Conservation (phyloP, 1,140 invertebrate genomes). For the Cheumatopsyche charites region DNA sequence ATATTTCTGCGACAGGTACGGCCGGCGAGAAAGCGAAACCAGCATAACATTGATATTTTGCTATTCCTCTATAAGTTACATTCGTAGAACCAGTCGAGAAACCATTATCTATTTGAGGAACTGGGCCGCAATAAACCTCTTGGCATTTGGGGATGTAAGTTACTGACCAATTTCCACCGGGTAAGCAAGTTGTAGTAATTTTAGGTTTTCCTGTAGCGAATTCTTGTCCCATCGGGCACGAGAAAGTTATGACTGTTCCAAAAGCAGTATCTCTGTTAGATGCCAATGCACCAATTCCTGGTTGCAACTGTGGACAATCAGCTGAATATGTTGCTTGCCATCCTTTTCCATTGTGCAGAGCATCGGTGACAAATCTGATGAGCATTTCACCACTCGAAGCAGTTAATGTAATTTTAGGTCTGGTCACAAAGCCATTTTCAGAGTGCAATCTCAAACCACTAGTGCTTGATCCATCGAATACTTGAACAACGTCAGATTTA, state of each 20-base stretch:
- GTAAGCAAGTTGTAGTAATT: constrained; percentile 84
- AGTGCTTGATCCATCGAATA: constrained; percentile 87
- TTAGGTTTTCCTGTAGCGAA: constrained; percentile 88
- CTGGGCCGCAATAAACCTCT: constrained; percentile 96
- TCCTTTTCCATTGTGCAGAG: constrained; percentile 78
- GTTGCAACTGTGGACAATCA: constrained; percentile 85
- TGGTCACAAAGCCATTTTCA: constrained; percentile 84
- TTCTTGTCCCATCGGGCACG: constrained; percentile 92
- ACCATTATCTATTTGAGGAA: constrained; percentile 96
- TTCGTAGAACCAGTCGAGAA: constrained; percentile 95
- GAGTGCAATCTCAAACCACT: constrained; percentile 87
- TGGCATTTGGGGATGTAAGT: constrained; percentile 94
- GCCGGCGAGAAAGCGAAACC: constrained; percentile 93
- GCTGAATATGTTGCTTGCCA: constrained; percentile 93
- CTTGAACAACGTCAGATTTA: constrained; percentile 85
- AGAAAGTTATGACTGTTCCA: constrained; percentile 87
- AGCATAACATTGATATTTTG: constrained; percentile 95
- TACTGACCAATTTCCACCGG: constrained; percentile 92
- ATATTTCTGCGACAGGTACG: constrained; percentile 86
- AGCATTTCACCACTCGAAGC: constrained; percentile 92
- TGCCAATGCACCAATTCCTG: constrained; percentile 85
- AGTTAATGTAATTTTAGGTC: constrained; percentile 87
- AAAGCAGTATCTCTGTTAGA: constrained; percentile 92
- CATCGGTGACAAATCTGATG: constrained; percentile 86
- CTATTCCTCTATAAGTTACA: constrained; percentile 90